These are phyloP conservation scores for Dryobota labecula DNA, from an alignment of 2,888 invertebrate genomes.

Conservation along the genomic window DNA sequence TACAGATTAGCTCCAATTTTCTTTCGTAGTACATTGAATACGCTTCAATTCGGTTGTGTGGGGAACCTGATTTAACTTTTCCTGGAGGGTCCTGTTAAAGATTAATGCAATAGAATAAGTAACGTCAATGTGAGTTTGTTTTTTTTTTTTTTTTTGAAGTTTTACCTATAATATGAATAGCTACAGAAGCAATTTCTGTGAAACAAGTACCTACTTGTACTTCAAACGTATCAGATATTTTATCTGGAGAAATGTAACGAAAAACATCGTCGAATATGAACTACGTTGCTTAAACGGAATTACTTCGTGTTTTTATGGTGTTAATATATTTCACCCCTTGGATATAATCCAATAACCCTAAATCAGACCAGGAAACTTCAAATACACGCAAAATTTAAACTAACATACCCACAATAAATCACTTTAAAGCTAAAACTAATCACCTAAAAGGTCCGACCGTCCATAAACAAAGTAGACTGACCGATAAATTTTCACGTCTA, in stretches of 20 bases:
- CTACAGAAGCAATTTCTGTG: no score
- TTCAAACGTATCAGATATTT: no score
- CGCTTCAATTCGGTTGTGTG: constrained; percentile 66
- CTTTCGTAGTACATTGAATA: constrained; percentile 78
- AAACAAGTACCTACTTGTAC: no score
- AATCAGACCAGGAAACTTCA: constrained; percentile 19
- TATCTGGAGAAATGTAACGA: no score
- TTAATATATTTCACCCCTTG: no score
- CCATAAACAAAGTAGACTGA: constrained; percentile 82
- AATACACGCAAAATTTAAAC: constrained; percentile 50
- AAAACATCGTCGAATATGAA: no score
- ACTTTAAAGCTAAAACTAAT: constrained; percentile 77
- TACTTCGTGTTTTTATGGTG: no score
- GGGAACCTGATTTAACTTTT: constrained; percentile 37
- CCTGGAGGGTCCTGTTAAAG: not conserved
- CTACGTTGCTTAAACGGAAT: no score
- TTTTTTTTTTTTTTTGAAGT: no score
- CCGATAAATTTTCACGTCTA: constrained; percentile 82
- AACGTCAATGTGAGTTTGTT: not conserved
- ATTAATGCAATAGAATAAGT: not conserved
- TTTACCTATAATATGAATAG: no score
- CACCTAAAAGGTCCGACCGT: constrained; percentile 78
- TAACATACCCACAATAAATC: constrained; percentile 68
- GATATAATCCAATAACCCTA: constrained; percentile 11
- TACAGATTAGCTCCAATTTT: constrained; percentile 86